Conservation (phyloP, 2,888 invertebrate species). For the Arrhopalites spinosus region DNA sequence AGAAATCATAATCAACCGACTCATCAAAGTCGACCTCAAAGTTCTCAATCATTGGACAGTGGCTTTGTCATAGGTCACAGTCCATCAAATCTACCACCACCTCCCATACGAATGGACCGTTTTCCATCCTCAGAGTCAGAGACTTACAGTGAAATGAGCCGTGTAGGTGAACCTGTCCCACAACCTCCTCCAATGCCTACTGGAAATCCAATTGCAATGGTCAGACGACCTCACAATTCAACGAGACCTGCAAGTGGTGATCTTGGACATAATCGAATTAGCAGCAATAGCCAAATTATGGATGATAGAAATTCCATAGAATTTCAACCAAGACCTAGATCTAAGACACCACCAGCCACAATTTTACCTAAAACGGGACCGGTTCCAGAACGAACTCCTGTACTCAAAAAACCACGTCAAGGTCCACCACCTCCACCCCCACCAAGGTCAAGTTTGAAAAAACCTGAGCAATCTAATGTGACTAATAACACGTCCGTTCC, state of each 20-base stretch:
- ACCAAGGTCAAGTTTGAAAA: conserved; percentile 1
- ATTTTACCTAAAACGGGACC: conserved; percentile 29
- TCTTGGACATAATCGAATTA: background rate
- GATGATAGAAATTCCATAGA: background rate
- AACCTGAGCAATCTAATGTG: background rate
- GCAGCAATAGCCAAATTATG: background rate
- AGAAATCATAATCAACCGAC: background rate
- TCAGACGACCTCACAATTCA: background rate
- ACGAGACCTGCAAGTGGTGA: background rate
- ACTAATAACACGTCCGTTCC: background rate
- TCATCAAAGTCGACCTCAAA: background rate
- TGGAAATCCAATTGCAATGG: background rate
- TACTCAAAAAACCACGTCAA: conserved; percentile 5
- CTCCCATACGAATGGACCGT: conserved; percentile 39
- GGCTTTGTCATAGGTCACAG: conserved; percentile 12
- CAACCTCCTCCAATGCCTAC: conserved; percentile 19
- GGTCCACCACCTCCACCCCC: conserved; percentile 21
- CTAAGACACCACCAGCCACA: conserved; percentile 13
- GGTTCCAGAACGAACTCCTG: conserved; percentile 17
- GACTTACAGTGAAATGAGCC: conserved; percentile 47
- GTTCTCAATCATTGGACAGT: conserved; percentile 18
- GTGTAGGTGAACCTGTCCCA: conserved; percentile 26
- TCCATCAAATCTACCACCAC: background rate
- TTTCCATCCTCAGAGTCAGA: conserved; percentile 51
- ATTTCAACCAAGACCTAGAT: background rate